Base-by-base conservation (phyloP, 2,113 vertebrate genomes). In the Chamaea fasciata region DNA sequence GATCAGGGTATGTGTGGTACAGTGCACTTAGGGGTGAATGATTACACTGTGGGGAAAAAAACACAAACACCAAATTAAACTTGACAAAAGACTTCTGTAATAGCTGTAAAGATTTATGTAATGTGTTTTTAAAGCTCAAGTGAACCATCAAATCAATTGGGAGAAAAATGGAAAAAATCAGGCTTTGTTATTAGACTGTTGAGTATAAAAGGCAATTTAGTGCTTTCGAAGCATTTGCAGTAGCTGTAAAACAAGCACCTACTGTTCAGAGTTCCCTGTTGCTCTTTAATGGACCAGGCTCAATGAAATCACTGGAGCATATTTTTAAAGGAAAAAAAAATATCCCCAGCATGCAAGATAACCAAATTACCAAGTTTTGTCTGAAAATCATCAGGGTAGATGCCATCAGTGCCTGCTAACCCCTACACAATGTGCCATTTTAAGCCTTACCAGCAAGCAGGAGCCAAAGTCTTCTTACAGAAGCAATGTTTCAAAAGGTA, bases 181-280 rank as follows among this genome's bases (percentile, higher is more conserved):
- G 85, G 77, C 94, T 97, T 97, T 97, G 96, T 97, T 97, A 88
- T 94, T 92, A 94, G 90, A 90, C 83, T 95, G 82, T 94, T 97
- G 92, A 92, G 73, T 94, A 96, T 94, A 96, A 95, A 97, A 97
- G 96, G 92, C 92, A 97, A 94, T 96, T 96, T 85, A 96, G 89
- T 81, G 91, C 94, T 95, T 96, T 95, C 30, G 65, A 96, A 94
- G 95, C 93, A 81, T 94, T 97, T 92, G 93, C 93, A 89, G 88
- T 88, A 86, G 91, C 94, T 89, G 90, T 93, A 84, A 95, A 96
- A 97, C 96, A 97, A 96, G 92, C 83, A 67, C 57, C 90, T 83
- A 78, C 95, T 97, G 95, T 97, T 97, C 91, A 75, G 62, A 89
- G 75, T 87, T 89, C 83, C 89, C 76, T 62, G 78, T 89, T 93